Conservation (phyloP, 2,113 vertebrate species). For the Phocoena sinus region DNA sequence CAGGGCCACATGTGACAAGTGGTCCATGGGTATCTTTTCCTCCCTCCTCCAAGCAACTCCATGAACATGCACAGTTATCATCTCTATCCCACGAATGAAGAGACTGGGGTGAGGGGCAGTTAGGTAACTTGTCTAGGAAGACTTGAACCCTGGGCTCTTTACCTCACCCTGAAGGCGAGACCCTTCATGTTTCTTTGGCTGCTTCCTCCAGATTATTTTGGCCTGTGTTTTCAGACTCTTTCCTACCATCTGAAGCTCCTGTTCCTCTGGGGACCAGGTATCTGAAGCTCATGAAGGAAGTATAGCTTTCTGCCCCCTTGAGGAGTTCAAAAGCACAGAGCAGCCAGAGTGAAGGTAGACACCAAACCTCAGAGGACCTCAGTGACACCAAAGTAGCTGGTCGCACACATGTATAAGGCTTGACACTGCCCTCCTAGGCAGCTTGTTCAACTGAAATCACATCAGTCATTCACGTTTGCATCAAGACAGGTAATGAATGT, state of each 20-base stretch:
- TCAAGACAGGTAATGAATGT: not conserved
- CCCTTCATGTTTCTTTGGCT: not conserved
- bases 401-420: not conserved
- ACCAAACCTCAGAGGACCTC: not conserved
- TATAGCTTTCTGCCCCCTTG: not conserved
- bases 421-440: not conserved
- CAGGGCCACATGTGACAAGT: rapidly evolving
- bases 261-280: not conserved
- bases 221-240: not conserved
- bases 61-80: rapidly evolving
- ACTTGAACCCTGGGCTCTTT: not conserved
- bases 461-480: not conserved
- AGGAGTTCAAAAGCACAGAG: not conserved
- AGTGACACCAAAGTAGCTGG: not conserved
- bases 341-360: not conserved
- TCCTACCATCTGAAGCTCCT: not conserved
- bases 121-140: not conserved
- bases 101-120: not conserved
- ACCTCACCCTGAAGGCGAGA: too few species aligned
- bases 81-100: not conserved
- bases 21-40: not conserved
- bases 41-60: not conserved
- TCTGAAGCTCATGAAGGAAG: not conserved
- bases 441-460: not conserved
- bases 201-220: not conserved